A percentile compares a stretch with the other conserved stretches of the same genome.
Evolutionary conservation across 2,797 vertebrate genomes (phyloP).

Genomic region (Cynodonichthys magdalenae): DNA sequence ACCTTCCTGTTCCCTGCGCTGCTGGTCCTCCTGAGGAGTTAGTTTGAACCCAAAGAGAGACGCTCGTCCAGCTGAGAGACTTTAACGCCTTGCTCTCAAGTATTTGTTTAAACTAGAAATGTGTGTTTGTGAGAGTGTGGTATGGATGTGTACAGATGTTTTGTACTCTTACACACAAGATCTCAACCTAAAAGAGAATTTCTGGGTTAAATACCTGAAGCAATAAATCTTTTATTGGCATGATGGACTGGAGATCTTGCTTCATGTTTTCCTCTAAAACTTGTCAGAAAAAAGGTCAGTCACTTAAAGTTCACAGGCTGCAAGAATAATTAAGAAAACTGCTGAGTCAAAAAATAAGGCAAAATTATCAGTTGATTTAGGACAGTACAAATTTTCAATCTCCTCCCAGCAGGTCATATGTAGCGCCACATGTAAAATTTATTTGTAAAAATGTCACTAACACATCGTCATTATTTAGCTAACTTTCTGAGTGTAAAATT

Average conservation of each 20-base stretch:
- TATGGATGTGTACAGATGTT: neutral
- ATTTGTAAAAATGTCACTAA: too few species aligned
- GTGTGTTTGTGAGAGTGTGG: neutral
- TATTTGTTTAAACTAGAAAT: conserved; percentile 12
- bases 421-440: too few species aligned
- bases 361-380: too few species aligned
- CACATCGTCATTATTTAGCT: too few species aligned
- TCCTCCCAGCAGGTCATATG: too few species aligned
- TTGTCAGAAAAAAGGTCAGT: neutral
- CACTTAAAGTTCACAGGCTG: neutral
- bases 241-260: neutral
- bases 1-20: conserved; percentile 67
- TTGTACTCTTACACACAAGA: conserved; percentile 5
- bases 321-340: neutral
- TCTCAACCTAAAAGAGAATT: neutral
- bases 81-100: neutral
- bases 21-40: conserved; percentile 58
- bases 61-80: neutral
- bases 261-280: conserved; percentile 13
- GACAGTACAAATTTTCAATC: too few species aligned
- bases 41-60: conserved; percentile 25
- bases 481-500: too few species aligned
- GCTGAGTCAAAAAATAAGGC: neutral
- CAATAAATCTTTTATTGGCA: conserved; percentile 5
- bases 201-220: neutral